Evolutionary conservation across 2,113 vertebrate genomes (phyloP).

Genomic region (Cromileptes altivelis): DNA sequence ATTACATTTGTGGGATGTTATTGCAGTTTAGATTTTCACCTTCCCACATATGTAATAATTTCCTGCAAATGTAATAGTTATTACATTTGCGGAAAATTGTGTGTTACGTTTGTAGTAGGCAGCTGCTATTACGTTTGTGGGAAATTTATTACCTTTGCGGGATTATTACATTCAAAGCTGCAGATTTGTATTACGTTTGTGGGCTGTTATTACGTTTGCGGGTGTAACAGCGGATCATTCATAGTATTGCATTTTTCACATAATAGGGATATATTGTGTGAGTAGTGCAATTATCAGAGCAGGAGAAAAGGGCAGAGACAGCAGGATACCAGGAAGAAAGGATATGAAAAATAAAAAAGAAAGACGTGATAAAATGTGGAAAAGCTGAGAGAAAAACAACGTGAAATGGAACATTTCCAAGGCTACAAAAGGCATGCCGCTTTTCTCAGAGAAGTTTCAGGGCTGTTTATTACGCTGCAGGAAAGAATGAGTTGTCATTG

Average conservation of each 20-base stretch:
- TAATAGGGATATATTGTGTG: conserved; percentile 2
- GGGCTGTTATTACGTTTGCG: too few relatives aligned
- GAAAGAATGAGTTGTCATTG: conserved; percentile 31
- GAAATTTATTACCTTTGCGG: too few relatives aligned
- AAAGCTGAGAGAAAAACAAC: background rate
- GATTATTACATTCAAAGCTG: too few relatives aligned
- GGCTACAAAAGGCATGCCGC: background rate
- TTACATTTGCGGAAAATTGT: too few relatives aligned
- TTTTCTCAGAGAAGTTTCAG: background rate
- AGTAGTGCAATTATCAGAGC: conserved; percentile 36
- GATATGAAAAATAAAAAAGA: conserved; percentile 20
- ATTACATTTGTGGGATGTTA: too few relatives aligned
- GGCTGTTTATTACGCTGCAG: conserved; percentile 26
- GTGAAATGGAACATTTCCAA: conserved; percentile 12
- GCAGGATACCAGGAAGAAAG: conserved; percentile 20
- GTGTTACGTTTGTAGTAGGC: too few relatives aligned
- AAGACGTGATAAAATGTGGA: conserved; percentile 29
- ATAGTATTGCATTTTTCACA: background rate
- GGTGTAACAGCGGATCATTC: too few relatives aligned
- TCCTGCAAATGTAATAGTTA: too few relatives aligned
- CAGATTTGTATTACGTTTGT: too few relatives aligned
- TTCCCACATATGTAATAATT: too few relatives aligned
- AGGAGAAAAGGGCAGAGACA: conserved; percentile 37
- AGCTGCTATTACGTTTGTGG: too few relatives aligned
- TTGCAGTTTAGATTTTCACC: too few relatives aligned